phyloP scores from a whole-genome alignment of 2,113 vertebrate genomes.

The Vulpes ferrilata region DNA sequence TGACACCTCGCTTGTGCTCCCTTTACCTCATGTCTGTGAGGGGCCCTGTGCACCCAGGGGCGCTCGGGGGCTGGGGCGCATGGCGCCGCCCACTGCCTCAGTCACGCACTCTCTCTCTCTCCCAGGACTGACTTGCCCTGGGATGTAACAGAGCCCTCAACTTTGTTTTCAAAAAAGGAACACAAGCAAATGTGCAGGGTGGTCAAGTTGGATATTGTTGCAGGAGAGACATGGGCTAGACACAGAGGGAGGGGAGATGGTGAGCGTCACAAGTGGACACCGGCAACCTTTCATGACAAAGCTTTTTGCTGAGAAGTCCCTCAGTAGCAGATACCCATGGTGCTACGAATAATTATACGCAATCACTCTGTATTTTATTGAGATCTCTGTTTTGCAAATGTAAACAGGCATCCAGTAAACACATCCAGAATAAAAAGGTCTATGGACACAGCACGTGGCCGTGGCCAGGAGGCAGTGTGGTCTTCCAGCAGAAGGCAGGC shows the following conservation, averaged over 20 bases:
- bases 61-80: neutral
- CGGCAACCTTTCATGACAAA: fast-evolving
- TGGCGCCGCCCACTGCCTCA: neutral
- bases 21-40: neutral
- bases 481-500: neutral
- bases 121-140: neutral
- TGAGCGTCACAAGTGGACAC: fast-evolving
- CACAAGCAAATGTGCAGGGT: neutral
- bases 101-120: neutral
- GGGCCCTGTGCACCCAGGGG: neutral
- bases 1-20: neutral
- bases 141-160: neutral
- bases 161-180: neutral
- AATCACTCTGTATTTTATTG: conserved; percentile 62
- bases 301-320: neutral
- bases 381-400: conserved; percentile 63
- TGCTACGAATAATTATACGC: fast-evolving
- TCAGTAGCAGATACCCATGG: fast-evolving
- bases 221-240: fast-evolving
- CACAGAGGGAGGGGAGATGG: fast-evolving
- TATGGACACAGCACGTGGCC: neutral
- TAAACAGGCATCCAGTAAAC: conserved; percentile 56
- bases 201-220: no score
- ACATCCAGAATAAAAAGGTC: conserved; percentile 58
- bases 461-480: neutral